Percentiles rank a stretch among this genome's conserved stretches.
Evolutionary conservation across 2,113 vertebrate genomes (phyloP).

Genomic region (Pelecanoides urinatrix): DNA sequence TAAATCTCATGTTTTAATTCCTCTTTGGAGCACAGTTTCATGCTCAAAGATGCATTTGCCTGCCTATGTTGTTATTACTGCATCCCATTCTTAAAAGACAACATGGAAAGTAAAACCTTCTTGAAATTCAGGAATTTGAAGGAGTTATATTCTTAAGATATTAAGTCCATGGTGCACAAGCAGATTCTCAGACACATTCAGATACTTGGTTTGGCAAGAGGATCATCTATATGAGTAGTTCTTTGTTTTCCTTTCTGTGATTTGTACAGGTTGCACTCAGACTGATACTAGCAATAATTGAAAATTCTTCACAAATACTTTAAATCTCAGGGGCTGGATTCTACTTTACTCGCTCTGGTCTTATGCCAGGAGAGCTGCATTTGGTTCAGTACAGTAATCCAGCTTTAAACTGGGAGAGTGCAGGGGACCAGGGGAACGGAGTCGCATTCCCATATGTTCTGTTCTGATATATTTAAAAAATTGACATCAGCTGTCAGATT

Average conservation of each 20-base stretch:
- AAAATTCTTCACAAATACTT: constrained; percentile 71
- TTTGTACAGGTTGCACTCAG: constrained; percentile 58
- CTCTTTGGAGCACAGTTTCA: constrained; percentile 36
- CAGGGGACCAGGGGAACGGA: neutral
- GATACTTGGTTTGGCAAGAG: constrained; percentile 34
- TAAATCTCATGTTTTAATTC: constrained; percentile 67
- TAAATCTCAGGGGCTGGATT: constrained; percentile 31
- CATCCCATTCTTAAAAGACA: constrained; percentile 59
- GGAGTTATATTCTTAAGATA: constrained; percentile 67
- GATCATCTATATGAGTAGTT: constrained; percentile 51
- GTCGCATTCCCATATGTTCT: neutral
- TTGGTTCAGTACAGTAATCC: neutral
- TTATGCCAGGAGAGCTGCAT: neutral
- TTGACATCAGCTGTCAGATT: constrained; percentile 4
- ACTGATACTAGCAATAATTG: constrained; percentile 62
- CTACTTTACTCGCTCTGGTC: neutral
- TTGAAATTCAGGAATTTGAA: constrained; percentile 70
- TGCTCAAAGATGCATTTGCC: constrained; percentile 54
- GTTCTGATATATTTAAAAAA: constrained; percentile 24
- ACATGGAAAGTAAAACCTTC: constrained; percentile 63
- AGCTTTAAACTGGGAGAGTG: neutral
- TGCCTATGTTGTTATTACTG: constrained; percentile 43
- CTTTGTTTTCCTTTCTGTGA: constrained; percentile 69
- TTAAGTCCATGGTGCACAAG: constrained; percentile 56
- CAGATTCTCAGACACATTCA: constrained; percentile 58